Base-by-base conservation (phyloP, 2,888 invertebrate species). In the Hypsopygia costalis region DNA sequence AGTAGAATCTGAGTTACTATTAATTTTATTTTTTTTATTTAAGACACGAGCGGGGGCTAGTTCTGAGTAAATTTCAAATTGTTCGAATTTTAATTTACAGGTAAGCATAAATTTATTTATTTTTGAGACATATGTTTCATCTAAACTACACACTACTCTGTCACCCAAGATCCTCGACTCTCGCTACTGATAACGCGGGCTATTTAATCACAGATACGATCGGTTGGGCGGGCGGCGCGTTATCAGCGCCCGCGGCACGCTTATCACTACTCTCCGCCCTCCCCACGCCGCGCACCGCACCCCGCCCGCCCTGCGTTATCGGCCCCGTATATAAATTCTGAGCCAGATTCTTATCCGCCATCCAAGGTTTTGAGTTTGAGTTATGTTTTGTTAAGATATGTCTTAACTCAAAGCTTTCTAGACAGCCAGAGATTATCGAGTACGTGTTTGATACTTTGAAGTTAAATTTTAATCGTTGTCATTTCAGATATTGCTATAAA, bases 131-230 rank as follows among this genome's bases (percentile, higher is more conserved):
- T 61, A 58, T 66, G 34, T 42, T 28, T 25, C 3, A 33, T 42
- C 36, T 38, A 10, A 11, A 37, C 6, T 22, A 16, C 8, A 16
- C 27, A 52, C 47, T 70, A 65, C 62, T 67, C 79, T 81, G 36
- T 52, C 47, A 46, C 50, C 64, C 61, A 71, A 76, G 79, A 79
- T 76, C 68, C 68, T 63, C 62, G 57, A 62, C 57, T 58, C 67
- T 55, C 58, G 64, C 32, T 39, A 33, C 43, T 69, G 83, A 82
- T 83, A 83, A 71, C 61, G 62, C 67, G 55, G 56, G 81, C 80
- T 81, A 79, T 81, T 82, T 83, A 81, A 83, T 83, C 83, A 80
- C 69, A 78, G 81, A 81, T 80, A 77, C 57, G 67, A 82, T 81
- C 79, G 61, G 60, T 41, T 57, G 80, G 76, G 77, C 78, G 76